Evolutionary conservation across 2,113 vertebrate species (phyloP).

Genomic region (Plectropomus leopardus): DNA sequence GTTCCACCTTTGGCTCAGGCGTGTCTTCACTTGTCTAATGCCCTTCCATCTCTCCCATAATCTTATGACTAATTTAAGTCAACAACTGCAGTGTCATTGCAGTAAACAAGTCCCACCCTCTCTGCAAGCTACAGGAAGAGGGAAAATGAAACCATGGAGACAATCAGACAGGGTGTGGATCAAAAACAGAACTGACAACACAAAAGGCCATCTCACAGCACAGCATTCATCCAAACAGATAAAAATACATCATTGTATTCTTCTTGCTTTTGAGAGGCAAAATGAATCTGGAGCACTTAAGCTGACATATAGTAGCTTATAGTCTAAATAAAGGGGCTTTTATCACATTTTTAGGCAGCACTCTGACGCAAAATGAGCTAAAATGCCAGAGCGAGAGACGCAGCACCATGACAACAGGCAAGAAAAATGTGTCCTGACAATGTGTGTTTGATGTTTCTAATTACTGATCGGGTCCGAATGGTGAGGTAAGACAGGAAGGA

Average conservation of each 20-base stretch:
- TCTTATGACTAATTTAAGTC: slow-evolving; percentile 45
- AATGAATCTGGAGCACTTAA: not conserved
- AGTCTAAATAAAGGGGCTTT: slow-evolving; percentile 8
- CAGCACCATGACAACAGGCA: slow-evolving; percentile 34
- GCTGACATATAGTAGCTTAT: not conserved
- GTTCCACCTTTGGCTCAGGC: slow-evolving; percentile 35
- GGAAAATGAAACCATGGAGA: slow-evolving; percentile 63
- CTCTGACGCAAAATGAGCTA: not conserved
- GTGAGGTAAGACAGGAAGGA: not conserved
- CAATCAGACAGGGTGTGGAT: slow-evolving; percentile 51
- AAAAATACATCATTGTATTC: not conserved
- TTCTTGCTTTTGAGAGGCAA: not conserved
- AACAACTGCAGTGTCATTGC: slow-evolving; percentile 44
- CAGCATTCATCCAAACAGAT: not conserved
- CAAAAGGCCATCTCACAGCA: slow-evolving; percentile 15
- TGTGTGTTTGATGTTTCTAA: slow-evolving; percentile 28
- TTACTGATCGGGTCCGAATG: not conserved
- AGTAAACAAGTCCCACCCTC: slow-evolving; percentile 40
- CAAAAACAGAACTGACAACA: slow-evolving; percentile 34
- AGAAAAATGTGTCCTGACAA: slow-evolving; percentile 9
- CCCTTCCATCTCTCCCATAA: not conserved
- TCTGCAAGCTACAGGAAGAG: slow-evolving; percentile 28
- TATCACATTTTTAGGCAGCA: not conserved
- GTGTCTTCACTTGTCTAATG: slow-evolving; percentile 23
- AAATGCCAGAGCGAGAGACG: slow-evolving; percentile 4